Conservation (phyloP, 2,888 invertebrate species). For the Anthophora plumipes region DNA sequence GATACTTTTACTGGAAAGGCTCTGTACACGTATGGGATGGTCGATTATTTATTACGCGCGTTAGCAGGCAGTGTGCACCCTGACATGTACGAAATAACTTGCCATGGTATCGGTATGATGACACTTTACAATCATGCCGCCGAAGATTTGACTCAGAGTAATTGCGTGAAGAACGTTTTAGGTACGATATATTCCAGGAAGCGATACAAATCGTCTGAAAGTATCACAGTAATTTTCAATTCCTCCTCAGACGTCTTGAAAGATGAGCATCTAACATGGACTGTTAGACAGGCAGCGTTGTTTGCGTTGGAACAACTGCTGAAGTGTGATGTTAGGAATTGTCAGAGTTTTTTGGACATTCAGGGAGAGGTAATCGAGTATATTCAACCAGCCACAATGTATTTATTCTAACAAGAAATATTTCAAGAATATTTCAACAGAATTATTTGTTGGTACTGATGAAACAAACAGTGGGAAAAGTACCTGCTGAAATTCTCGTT, state of each 20-base stretch:
- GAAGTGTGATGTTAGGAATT: constrained; percentile 65
- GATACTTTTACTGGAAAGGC: constrained; percentile 59
- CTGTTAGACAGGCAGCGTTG: constrained; percentile 69
- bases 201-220: background rate
- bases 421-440: constrained; percentile 38
- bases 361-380: constrained; percentile 64
- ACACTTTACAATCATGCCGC: constrained; percentile 69
- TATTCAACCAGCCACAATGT: background rate
- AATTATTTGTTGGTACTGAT: constrained; percentile 66
- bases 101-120: constrained; percentile 76
- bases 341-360: constrained; percentile 65
- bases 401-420: background rate
- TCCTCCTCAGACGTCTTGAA: constrained; percentile 68
- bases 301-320: constrained; percentile 75
- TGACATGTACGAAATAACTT: constrained; percentile 67
- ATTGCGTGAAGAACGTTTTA: constrained; percentile 28
- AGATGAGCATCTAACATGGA: constrained; percentile 71
- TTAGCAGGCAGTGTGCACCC: constrained; percentile 58
- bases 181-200: constrained; percentile 17
- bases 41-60: constrained; percentile 65
- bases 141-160: constrained; percentile 65
- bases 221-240: background rate
- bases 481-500: constrained; percentile 67
- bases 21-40: constrained; percentile 70
- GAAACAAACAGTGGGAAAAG: constrained; percentile 55